A percentile compares a stretch with the other conserved stretches of the same genome.
Evolutionary conservation across 2,113 vertebrate species (phyloP).

Genomic region (Bos taurus): DNA sequence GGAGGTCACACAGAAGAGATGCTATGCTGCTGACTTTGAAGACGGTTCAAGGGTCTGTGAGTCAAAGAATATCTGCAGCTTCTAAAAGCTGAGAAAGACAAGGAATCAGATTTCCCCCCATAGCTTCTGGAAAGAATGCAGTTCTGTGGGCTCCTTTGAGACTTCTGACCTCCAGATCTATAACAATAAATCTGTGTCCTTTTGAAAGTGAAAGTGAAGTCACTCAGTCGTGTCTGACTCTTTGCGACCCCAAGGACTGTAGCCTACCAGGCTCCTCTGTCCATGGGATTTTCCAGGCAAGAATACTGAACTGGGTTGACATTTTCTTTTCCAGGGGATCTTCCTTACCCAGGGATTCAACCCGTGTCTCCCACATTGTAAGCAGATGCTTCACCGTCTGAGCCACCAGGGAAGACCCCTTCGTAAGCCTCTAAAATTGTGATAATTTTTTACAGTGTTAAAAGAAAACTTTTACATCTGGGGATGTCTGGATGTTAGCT

Average conservation of each 20-base stretch:
- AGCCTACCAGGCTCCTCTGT: background rate
- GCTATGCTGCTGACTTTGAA: background rate
- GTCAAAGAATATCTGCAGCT: background rate
- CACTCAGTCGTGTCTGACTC: fast-evolving
- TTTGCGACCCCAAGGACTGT: background rate
- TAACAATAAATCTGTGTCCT: background rate
- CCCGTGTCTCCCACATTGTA: fast-evolving
- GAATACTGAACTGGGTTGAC: background rate
- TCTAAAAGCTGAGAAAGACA: background rate
- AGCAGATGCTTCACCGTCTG: background rate
- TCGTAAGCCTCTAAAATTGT: background rate
- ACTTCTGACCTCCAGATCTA: background rate
- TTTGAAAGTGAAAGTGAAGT: background rate
- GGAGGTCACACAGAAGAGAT: background rate
- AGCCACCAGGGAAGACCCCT: background rate
- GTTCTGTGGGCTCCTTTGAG: background rate
- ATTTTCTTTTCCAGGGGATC: background rate
- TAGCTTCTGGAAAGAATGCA: background rate
- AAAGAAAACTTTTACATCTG: background rate
- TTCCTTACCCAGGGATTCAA: background rate
- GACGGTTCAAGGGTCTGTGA: background rate
- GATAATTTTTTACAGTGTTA: background rate
- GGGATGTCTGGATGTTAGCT: background rate
- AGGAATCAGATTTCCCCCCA: background rate
- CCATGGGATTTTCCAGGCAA: background rate